A percentile compares a stretch with the other conserved stretches of the same genome.
These are phyloP conservation scores for Crocallis elinguaria DNA, from an alignment of 2,888 invertebrate species.

Conservation along the genomic window DNA sequence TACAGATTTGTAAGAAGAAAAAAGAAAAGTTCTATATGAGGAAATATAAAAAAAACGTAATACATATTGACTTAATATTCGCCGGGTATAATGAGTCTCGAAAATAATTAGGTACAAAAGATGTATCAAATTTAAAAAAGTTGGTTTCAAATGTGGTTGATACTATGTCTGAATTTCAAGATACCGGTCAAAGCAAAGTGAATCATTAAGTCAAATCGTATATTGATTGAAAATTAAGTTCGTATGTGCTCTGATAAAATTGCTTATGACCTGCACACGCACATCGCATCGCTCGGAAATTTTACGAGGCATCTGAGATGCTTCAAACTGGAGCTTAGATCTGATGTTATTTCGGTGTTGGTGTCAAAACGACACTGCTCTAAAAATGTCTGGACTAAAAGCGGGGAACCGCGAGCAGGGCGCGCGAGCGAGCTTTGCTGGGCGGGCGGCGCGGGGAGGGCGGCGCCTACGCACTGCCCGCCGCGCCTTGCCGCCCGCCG, in stretches of 20 bases:
- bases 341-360: slow-evolving; percentile 81
- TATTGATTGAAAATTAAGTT: background rate
- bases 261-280: slow-evolving; percentile 31
- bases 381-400: slow-evolving; percentile 75
- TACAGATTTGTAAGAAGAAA: too few relatives aligned
- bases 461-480: slow-evolving; percentile 75
- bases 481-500: slow-evolving; percentile 81
- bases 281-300: slow-evolving; percentile 46
- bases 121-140: too few relatives aligned
- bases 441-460: slow-evolving; percentile 48
- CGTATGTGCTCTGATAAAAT: background rate
- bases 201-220: too few relatives aligned
- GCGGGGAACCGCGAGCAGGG: slow-evolving; percentile 44
- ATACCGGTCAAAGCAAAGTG: too few relatives aligned
- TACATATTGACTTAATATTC: too few relatives aligned
- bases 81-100: too few relatives aligned
- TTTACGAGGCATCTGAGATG: slow-evolving; percentile 58
- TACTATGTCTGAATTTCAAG: too few relatives aligned
- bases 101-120: too few relatives aligned
- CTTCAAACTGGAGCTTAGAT: slow-evolving; percentile 66
- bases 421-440: slow-evolving; percentile 42
- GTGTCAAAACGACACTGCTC: slow-evolving; percentile 83
- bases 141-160: too few relatives aligned
- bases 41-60: too few relatives aligned
- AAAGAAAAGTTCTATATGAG: too few relatives aligned